A percentile compares a stretch with the other conserved stretches of the same genome.
Evolutionary conservation across 2,797 vertebrate species (phyloP).

Genomic region (Acropternis orthonyx): DNA sequence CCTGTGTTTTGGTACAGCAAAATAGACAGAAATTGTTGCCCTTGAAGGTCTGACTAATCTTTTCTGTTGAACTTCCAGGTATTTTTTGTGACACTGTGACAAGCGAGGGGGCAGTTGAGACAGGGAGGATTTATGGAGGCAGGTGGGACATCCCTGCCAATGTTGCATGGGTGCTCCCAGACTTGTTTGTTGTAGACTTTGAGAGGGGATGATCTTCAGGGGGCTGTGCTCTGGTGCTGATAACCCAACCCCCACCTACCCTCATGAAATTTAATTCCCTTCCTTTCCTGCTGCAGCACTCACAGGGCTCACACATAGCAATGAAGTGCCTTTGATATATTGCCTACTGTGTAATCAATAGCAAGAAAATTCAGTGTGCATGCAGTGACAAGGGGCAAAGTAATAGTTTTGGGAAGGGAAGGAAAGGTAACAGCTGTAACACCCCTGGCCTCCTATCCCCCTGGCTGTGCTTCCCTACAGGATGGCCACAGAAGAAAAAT

Average conservation of each 20-base stretch:
- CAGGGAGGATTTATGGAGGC: neutral
- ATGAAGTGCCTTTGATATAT: neutral
- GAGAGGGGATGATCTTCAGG: neutral
- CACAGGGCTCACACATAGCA: neutral
- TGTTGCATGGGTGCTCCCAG: fast-evolving
- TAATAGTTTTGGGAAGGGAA: neutral
- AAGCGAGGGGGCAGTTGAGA: neutral
- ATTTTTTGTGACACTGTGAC: neutral
- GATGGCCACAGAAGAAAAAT: neutral
- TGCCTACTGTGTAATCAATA: neutral
- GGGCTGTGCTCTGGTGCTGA: neutral
- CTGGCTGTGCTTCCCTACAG: neutral
- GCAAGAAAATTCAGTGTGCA: neutral
- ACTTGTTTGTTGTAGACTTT: neutral
- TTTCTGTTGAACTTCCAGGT: neutral
- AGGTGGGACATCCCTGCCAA: neutral
- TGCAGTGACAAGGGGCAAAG: neutral
- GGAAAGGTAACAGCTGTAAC: neutral
- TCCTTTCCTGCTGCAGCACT: neutral
- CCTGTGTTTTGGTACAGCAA: neutral
- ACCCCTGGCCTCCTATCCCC: neutral
- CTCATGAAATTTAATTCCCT: neutral
- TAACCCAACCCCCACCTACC: fast-evolving
- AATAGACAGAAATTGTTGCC: neutral
- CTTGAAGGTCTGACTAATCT: neutral